Evolutionary conservation across 2,113 vertebrate species (phyloP).

Genomic region (Pachycephala philippinensis): DNA sequence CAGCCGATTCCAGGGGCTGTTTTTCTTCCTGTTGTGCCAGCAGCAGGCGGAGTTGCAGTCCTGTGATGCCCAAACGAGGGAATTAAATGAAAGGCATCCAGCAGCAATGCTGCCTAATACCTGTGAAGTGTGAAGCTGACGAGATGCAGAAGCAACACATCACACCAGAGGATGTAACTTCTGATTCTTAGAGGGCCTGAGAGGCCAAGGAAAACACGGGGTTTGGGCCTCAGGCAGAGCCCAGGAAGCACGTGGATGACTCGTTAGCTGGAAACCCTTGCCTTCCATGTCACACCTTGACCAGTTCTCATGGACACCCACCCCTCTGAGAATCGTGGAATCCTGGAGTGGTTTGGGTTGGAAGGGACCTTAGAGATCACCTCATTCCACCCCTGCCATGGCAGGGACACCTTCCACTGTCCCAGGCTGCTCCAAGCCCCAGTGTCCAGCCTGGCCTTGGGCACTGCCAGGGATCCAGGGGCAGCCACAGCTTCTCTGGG

Average conservation of each 20-base stretch:
- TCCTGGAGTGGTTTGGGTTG: not conserved
- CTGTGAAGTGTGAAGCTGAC: not conserved
- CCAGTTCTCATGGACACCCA: not conserved
- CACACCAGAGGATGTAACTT: not conserved
- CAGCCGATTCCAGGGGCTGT: not conserved
- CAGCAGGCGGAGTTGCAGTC: not conserved
- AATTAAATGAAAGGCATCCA: not conserved
- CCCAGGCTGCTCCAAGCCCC: not conserved
- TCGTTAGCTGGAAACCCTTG: not conserved
- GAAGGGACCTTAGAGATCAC: not conserved
- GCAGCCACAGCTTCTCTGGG: not conserved
- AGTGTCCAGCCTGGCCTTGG: fast-evolving
- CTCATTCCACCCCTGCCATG: not conserved
- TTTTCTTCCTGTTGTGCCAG: not conserved
- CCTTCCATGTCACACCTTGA: not conserved
- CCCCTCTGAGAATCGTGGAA: not conserved
- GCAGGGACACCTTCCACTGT: fast-evolving
- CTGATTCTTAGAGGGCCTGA: not conserved
- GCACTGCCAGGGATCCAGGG: not conserved
- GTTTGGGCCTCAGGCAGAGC: not conserved
- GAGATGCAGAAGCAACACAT: not conserved
- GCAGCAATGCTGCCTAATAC: not conserved
- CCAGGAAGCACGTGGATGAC: not conserved
- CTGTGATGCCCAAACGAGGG: not conserved
- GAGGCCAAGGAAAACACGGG: not conserved